These are phyloP conservation scores for Drosophila arawakana DNA, from an alignment of 1,140 invertebrate genomes.

Conservation along the genomic window DNA sequence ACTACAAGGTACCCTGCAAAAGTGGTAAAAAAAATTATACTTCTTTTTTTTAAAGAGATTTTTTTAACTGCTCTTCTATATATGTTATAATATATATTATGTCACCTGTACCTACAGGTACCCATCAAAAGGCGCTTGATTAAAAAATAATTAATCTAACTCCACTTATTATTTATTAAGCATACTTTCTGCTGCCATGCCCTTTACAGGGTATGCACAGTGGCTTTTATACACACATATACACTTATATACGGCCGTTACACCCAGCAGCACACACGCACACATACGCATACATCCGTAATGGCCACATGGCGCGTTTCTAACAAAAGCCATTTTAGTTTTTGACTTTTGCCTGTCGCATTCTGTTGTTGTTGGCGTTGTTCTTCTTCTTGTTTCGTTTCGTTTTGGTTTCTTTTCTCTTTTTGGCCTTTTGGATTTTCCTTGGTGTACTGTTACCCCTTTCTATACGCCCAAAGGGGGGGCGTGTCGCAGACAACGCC, in stretches of 20 bases:
- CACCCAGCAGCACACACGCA: constrained; percentile 28
- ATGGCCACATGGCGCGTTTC: constrained; percentile 74
- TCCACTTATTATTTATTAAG: too few relatives aligned
- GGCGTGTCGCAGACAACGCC: constrained; percentile 66
- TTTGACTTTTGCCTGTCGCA: constrained; percentile 52
- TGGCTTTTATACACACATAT: constrained; percentile 26
- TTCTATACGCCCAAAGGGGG: constrained; percentile 41
- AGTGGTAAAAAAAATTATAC: too few relatives aligned
- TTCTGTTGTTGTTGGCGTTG: not conserved
- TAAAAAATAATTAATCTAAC: too few relatives aligned
- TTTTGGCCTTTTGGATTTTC: constrained; percentile 26
- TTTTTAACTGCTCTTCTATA: too few relatives aligned
- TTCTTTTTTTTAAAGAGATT: too few relatives aligned
- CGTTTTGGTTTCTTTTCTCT: not conserved
- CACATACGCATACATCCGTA: constrained; percentile 51
- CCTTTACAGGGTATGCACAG: constrained; percentile 36
- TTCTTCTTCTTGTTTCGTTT: not conserved
- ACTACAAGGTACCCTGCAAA: not conserved
- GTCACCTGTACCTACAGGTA: too few relatives aligned
- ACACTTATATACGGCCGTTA: constrained; percentile 45
- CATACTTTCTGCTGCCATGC: not conserved
- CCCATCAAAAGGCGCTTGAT: too few relatives aligned
- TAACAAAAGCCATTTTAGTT: constrained; percentile 78
- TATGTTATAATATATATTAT: too few relatives aligned
- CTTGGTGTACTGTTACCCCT: constrained; percentile 57